Percentiles rank a stretch among this genome's conserved stretches.
Evolutionary conservation across 2,888 invertebrate species (phyloP).

Genomic region (Machimus atricapillus): DNA sequence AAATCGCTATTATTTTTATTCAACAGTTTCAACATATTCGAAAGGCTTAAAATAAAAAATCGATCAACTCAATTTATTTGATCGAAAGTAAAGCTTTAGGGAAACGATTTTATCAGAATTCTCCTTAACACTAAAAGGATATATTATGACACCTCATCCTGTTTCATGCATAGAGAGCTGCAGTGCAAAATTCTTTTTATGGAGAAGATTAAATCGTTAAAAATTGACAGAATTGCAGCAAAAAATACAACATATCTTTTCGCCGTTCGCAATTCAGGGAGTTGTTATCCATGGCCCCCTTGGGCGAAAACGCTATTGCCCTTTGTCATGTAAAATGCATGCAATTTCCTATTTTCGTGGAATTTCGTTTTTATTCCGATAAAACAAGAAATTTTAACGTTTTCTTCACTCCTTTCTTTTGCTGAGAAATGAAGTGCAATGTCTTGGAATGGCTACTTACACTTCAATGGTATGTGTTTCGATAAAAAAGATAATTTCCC

Average conservation of each 20-base stretch:
- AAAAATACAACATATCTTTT: background rate
- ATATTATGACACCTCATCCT: background rate
- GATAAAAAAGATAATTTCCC: background rate
- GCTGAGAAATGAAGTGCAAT: background rate
- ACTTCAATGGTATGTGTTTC: background rate
- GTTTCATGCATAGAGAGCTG: background rate
- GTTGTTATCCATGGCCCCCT: background rate
- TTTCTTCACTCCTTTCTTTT: background rate
- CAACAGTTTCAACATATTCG: background rate
- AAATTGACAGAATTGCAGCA: background rate
- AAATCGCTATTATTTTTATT: background rate
- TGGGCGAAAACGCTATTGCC: background rate
- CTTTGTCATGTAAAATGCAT: constrained; percentile 7
- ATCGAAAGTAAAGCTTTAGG: background rate
- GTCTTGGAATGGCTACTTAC: background rate
- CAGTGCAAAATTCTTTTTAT: background rate
- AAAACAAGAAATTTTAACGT: background rate
- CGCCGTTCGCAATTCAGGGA: background rate
- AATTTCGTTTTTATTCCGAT: background rate
- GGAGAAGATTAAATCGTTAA: background rate
- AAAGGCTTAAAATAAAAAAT: background rate
- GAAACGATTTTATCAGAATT: background rate
- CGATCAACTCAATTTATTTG: background rate
- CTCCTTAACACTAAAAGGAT: background rate
- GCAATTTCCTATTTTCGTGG: background rate